Base-by-base conservation (phyloP, 2,888 invertebrate genomes). In the Acanthosoma haemorrhoidale region DNA sequence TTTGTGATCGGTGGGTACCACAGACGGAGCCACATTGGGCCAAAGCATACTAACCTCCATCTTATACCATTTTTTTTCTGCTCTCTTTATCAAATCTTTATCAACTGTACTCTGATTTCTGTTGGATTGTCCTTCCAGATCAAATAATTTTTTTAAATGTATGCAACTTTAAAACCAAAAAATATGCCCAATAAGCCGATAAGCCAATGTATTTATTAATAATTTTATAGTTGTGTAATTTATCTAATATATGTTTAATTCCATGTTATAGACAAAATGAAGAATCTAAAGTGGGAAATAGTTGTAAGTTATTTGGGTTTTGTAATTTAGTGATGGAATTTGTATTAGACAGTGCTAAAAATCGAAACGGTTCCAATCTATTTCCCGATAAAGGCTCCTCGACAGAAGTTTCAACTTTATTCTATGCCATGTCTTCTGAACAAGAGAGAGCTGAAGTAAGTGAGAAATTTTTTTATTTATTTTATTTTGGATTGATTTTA, bases 371-470 rank as follows among this genome's bases (percentile, higher is more conserved):
- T 13, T 58, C 61, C 29, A 36, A 59, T 59, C n/a, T 64, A 18
- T 64, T 64, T 43, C 32, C 67, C 2, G 73, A 71, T 16, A 71
- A 71, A 64, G 51, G 64, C 9, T 68, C 68, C 9, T 69, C 60
- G 6, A 66, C 71, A 2, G 73, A 71, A 8, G 64, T 71, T 21
- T 64, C 69, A 13, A 39, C 60, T 15, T 32, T 73, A n/a, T 71
- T 68, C 39, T 51, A 43, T 21, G 71, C 73, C 9, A 73, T 73
- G 71, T 41, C 31, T 31, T 61, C 61, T 31, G 71, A 73, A 43
- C 73, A 73, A 39, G 73, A 73, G 15, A 71, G 71, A 68, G 73
- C 73, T 61, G 73, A 73, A 43, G 73, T 73, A 63, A 31, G 29
- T 69, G 3, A 32, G 25, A 34, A 51, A 13, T 41, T 16, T 63